Base-by-base conservation (phyloP, 2,797 vertebrate genomes). In the Pangasius macronema region DNA sequence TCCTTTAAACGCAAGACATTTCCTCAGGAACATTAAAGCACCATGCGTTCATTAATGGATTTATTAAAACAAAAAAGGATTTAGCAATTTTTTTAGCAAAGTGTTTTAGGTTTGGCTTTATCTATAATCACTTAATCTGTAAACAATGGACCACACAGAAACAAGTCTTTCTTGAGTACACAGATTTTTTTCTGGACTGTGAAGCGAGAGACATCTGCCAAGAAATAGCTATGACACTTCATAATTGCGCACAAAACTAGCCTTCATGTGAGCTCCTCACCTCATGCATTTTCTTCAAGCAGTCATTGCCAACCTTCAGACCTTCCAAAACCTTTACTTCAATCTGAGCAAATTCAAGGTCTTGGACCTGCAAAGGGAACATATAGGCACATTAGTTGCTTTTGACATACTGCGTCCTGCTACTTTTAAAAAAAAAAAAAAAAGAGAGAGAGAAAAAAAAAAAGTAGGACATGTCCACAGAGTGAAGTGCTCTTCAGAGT, bases 251-350 rank as follows among this genome's bases (percentile, higher is more conserved):
- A 39, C 18, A 2, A 2, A 22, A 84, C 2, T 27, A 42, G 2
- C 13, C 24, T 27, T 16, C 0, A 18, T 27, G 8, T 68, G 33
- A 80, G 55, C 39, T 3, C 27, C 73, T 53, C 82, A 96, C 96
- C 95, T 96, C 95, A 0, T 96, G 96, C 95, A 96, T 96, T 91
- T 97, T 99, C 90, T 97, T 97, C 91, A 99, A 95, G 92, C 98
- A 99, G 0, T 98, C 97, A 0, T 99, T 99, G 89, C 98, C 98
- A 0, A 97, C 91, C 91, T 97, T 97, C 89, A 99, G 88, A 0
- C 98, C 98, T 72, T 99, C 97, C 0, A 99, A 94, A 85, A 99
- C 98, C 90, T 99, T 99, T 94, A 95, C 95, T 86, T 99, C 98
- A 0, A 99, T 98, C 95, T 99, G 98, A 18, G 96, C 94, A 90